Evolutionary conservation across 2,113 vertebrate species (phyloP).

Genomic region (Corythoichthys intestinalis): DNA sequence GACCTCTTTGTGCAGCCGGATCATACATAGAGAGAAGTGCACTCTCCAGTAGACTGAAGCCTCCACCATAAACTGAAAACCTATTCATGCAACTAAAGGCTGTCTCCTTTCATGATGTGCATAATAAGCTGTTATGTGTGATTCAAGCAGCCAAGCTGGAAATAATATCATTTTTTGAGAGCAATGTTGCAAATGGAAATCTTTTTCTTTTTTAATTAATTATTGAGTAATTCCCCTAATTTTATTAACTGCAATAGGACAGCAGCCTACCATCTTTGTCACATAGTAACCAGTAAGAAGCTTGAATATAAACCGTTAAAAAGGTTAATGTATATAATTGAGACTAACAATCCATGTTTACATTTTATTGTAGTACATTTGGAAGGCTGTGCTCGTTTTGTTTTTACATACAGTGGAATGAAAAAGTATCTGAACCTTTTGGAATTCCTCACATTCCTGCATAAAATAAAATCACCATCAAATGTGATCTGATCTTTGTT

Average conservation of each 20-base stretch:
- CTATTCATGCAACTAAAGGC: conserved; percentile 30
- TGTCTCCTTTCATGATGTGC: background rate
- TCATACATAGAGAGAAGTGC: conserved; percentile 38
- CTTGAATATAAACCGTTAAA: no score
- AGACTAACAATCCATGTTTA: no score
- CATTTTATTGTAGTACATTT: no score
- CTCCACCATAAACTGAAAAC: conserved; percentile 32
- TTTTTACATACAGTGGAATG: no score
- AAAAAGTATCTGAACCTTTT: no score
- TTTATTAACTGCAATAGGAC: background rate
- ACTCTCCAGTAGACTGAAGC: conserved; percentile 50
- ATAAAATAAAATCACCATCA: no score
- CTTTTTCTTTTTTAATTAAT: background rate
- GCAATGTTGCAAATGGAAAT: background rate
- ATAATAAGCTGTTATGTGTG: conserved; percentile 10
- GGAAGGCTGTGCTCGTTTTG: no score
- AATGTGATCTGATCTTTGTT: no score
- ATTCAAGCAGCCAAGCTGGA: background rate
- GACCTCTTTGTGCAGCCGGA: conserved; percentile 33
- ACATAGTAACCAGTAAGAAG: conserved; percentile 2
- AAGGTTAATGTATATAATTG: no score
- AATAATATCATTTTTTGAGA: background rate
- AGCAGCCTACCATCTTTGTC: background rate
- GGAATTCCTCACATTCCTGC: no score
- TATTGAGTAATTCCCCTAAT: background rate